A percentile compares a stretch with the other conserved stretches of the same genome.
phyloP scores from a whole-genome alignment of 64 coral and sea anemone species.

The Pachyseris speciosa region DNA sequence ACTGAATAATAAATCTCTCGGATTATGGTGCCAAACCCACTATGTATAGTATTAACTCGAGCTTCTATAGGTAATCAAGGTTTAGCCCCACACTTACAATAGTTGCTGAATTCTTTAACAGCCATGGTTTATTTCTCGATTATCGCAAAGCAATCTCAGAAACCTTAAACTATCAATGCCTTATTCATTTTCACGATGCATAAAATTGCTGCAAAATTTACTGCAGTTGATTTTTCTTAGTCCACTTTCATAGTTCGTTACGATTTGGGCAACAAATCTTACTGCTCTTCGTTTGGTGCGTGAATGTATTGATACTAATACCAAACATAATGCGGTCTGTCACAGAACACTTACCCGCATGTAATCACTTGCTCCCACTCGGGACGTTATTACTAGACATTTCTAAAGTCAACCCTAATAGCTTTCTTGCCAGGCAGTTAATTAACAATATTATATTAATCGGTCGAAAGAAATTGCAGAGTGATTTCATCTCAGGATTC shows the following conservation, averaged over 20 bases:
- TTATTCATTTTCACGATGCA: too few relatives aligned
- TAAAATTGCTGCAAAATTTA: too few relatives aligned
- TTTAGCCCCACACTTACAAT: too few relatives aligned
- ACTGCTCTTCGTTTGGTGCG: background rate
- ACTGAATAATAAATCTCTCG: background rate
- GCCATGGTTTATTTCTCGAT: too few relatives aligned
- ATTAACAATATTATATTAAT: constrained; percentile 15
- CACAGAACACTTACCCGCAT: background rate
- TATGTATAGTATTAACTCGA: background rate
- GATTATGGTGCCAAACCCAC: background rate
- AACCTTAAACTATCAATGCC: too few relatives aligned
- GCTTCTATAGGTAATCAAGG: background rate
- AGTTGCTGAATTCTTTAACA: too few relatives aligned
- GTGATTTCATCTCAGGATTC: background rate
- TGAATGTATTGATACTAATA: background rate
- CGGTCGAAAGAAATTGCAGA: background rate
- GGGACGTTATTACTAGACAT: background rate
- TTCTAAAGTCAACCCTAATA: background rate
- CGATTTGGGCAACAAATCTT: background rate
- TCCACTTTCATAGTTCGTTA: background rate
- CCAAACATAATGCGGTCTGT: background rate
- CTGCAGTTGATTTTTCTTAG: too few relatives aligned
- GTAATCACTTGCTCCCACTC: background rate
- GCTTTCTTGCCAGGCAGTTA: background rate
- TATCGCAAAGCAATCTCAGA: too few relatives aligned